Percentiles rank a stretch among this genome's conserved stretches.
Evolutionary conservation across 2,888 invertebrate species (phyloP).

Genomic region (Thumatha senex): DNA sequence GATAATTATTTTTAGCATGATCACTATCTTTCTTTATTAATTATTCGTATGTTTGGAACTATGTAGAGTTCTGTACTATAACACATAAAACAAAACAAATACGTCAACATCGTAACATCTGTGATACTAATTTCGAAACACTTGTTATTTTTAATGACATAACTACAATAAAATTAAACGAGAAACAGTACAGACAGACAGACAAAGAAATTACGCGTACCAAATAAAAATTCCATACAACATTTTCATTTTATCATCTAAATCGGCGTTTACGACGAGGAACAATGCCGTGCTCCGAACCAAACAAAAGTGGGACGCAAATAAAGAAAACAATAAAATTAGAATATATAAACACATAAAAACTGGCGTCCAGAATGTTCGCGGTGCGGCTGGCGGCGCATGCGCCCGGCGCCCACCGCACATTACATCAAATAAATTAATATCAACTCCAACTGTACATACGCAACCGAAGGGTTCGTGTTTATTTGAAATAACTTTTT

Average conservation of each 20-base stretch:
- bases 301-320: conserved; percentile 83
- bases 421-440: conserved; percentile 69
- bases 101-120: conserved; percentile 24
- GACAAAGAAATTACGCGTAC: conserved; percentile 59
- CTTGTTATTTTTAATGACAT: conserved; percentile 46
- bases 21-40: no score
- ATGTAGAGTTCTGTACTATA: neutral
- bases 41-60: no score
- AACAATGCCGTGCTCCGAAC: conserved; percentile 80
- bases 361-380: conserved; percentile 73
- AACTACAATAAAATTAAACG: conserved; percentile 46
- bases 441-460: conserved; percentile 50
- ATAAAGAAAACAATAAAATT: conserved; percentile 84
- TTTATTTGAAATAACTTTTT: conserved; percentile 49
- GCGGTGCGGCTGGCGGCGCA: conserved; percentile 61
- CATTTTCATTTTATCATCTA: conserved; percentile 82
- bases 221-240: conserved; percentile 72
- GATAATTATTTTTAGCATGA: no score
- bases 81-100: conserved; percentile 14
- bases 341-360: conserved; percentile 83
- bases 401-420: conserved; percentile 59
- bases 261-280: conserved; percentile 81
- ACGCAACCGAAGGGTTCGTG: conserved; percentile 42
- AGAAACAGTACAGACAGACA: conserved; percentile 42
- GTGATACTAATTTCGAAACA: conserved; percentile 32